Conservation (phyloP, 1,140 invertebrate genomes). For the Holcopasites calliopsidis region DNA sequence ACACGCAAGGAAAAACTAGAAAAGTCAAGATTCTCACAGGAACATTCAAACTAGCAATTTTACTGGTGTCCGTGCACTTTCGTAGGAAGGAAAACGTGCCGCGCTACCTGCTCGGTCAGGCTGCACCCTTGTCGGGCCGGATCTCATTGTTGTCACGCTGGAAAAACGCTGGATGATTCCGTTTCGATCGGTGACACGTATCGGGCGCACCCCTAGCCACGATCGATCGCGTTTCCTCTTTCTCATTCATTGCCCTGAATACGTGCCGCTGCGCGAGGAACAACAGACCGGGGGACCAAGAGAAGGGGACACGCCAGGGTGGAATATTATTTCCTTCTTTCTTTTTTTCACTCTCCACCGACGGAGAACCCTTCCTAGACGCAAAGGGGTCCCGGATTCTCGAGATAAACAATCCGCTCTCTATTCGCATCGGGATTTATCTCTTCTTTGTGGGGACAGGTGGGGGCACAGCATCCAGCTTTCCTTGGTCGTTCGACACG, state of each 20-base stretch:
- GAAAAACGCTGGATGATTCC: constrained; percentile 59
- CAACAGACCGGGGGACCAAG: constrained; percentile 1
- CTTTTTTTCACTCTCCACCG: not conserved
- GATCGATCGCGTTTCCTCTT: constrained; percentile 59
- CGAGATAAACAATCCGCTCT: constrained; percentile 52
- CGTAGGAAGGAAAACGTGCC: constrained; percentile 35
- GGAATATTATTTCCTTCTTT: constrained; percentile 56
- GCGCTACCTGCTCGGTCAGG: constrained; percentile 38
- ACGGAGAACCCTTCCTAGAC: constrained; percentile 34
- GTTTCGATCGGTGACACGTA: constrained; percentile 59
- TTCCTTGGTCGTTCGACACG: not conserved
- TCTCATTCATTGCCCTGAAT: constrained; percentile 53
- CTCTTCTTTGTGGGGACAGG: constrained; percentile 15
- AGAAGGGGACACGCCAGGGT: constrained; percentile 16
- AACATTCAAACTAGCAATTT: not conserved
- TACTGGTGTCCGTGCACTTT: constrained; percentile 10
- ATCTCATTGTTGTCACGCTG: constrained; percentile 46
- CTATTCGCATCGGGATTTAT: constrained; percentile 8
- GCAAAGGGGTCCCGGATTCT: constrained; percentile 29
- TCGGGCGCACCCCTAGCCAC: constrained; percentile 31
- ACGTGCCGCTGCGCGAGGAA: constrained; percentile 21
- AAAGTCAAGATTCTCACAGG: no score
- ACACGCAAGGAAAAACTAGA: no score
- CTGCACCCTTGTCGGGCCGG: constrained; percentile 19
- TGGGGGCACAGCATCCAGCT: not conserved